Conservation (phyloP, 2,113 vertebrate genomes). For the Hypocryptadius cinnamomeus region DNA sequence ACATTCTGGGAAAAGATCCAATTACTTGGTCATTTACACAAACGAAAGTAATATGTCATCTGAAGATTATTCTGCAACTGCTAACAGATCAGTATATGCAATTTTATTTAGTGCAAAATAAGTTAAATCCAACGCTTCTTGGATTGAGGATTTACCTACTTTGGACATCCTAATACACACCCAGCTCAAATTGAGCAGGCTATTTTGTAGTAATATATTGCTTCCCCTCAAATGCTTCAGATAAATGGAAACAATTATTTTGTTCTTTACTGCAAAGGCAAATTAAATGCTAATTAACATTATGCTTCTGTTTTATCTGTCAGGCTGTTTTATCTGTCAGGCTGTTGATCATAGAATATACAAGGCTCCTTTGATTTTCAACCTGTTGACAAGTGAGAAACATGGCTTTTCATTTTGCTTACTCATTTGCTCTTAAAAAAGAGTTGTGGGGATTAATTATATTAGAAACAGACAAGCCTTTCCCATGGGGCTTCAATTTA, state of each 20-base stretch:
- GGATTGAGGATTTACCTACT: not conserved
- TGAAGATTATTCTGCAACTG: not conserved
- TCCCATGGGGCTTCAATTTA: not conserved
- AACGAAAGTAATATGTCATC: not conserved
- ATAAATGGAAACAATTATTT: not conserved
- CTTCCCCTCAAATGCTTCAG: rapidly evolving
- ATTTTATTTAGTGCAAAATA: not conserved
- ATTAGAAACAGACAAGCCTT: not conserved
- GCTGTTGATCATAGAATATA: not conserved
- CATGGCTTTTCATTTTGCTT: not conserved
- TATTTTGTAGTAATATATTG: not conserved
- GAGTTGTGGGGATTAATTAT: not conserved
- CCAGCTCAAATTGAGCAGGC: not conserved
- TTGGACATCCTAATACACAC: not conserved
- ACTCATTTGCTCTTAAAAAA: not conserved
- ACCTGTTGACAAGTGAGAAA: not conserved
- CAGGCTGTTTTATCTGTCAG: not conserved
- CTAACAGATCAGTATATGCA: not conserved
- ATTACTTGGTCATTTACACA: not conserved
- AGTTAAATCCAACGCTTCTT: not conserved
- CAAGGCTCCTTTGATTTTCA: not conserved
- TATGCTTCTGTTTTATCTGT: not conserved
- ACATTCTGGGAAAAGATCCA: not conserved
- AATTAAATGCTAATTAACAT: not conserved
- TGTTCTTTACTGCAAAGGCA: not conserved